These are phyloP conservation scores for Agriopis aurantiaria DNA, from an alignment of 2,888 invertebrate species.

Conservation along the genomic window DNA sequence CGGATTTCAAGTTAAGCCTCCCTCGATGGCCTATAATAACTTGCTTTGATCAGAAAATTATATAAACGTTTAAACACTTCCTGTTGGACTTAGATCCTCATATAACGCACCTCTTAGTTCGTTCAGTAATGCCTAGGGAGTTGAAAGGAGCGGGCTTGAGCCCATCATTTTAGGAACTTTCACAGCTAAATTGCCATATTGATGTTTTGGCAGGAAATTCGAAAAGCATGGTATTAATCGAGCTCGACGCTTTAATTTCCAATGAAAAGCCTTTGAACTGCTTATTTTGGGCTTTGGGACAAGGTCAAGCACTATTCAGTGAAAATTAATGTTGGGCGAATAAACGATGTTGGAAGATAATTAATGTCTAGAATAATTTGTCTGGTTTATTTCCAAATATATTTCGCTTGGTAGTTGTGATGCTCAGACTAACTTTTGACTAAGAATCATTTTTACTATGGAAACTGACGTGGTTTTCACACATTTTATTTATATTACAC, in stretches of 20 bases:
- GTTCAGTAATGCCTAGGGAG: conserved; percentile 9
- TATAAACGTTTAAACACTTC: background rate
- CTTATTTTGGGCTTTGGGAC: conserved; percentile 9
- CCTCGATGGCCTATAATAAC: no score
- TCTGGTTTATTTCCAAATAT: background rate
- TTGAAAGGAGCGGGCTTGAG: conserved; percentile 16
- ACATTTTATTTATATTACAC: no score
- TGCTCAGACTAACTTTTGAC: background rate
- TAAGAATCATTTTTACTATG: no score
- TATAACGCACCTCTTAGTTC: conserved; percentile 7
- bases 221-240: conserved; percentile 15
- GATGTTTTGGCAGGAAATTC: conserved; percentile 10
- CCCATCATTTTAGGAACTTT: conserved; percentile 13
- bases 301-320: background rate
- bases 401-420: background rate
- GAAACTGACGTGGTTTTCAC: no score
- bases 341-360: background rate
- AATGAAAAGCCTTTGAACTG: conserved; percentile 1
- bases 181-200: conserved; percentile 9
- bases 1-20: no score
- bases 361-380: background rate
- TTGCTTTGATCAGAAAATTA: no score
- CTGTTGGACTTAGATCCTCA: conserved; percentile 8
- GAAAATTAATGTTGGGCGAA: conserved; percentile 1
- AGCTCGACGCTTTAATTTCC: conserved; percentile 7